Base-by-base conservation (phyloP, 2,888 invertebrate species). In the Rhagium mordax region DNA sequence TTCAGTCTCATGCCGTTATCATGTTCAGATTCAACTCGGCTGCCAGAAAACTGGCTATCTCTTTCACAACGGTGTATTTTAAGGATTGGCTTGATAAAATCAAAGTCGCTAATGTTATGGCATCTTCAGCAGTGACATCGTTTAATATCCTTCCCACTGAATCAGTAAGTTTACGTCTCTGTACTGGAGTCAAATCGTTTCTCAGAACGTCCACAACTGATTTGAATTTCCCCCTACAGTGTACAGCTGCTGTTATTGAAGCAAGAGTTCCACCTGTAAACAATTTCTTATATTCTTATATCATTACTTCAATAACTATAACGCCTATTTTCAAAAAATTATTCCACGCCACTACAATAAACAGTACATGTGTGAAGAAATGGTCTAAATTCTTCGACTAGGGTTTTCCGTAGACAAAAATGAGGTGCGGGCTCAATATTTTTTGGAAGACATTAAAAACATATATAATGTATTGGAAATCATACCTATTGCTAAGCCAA, bases 401-500 rank as follows among this genome's bases (percentile, higher is more conserved):
- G n/a, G n/a, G n/a, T n/a, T n/a, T n/a, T n/a, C n/a, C n/a, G n/a
- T n/a, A n/a, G n/a, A n/a, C n/a, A n/a, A n/a, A n/a, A n/a, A n/a
- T n/a, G n/a, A n/a, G n/a, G n/a, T n/a, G n/a, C n/a, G n/a, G n/a
- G n/a, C n/a, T n/a, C n/a, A n/a, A n/a, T n/a, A n/a, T n/a, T n/a
- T n/a, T n/a, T n/a, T n/a, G n/a, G n/a, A n/a, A n/a, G n/a, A n/a
- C n/a, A n/a, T n/a, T n/a, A n/a, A 24, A 24, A 24, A 24, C 24
- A 24, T 24, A 24, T 24, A 24, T 24, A 7, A 55, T 55, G 20
- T 7, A 49, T 15, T 15, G 15, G 29, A 60, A 15, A n/a, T 41
- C 76, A 72, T 82, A 88, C 88, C 88, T 71, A 86, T 71, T 60
- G 83, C 86, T 74, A 88, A 72, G 51, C 88, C 88, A 29, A 85